Percentiles rank a stretch among this genome's conserved stretches.
These are phyloP conservation scores for Dinomys branickii DNA, from an alignment of 2,113 vertebrate species.

Conservation along the genomic window DNA sequence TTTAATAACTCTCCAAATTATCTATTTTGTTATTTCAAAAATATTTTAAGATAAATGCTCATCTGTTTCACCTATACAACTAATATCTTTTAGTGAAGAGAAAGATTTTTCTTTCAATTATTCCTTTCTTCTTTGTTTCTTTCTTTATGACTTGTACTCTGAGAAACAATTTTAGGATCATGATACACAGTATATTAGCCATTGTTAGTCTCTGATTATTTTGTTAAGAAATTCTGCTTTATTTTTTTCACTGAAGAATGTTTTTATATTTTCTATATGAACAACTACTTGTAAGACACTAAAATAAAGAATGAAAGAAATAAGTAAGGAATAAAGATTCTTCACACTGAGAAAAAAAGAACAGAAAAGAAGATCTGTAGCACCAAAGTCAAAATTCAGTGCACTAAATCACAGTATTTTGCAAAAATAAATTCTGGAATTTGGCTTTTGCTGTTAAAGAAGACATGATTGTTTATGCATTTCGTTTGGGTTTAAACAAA, in stretches of 20 bases:
- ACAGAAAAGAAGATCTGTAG: neutral
- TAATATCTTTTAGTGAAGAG: neutral
- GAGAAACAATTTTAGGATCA: neutral
- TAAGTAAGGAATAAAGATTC: neutral
- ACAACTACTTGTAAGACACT: neutral
- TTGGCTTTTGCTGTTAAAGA: slow-evolving; percentile 41
- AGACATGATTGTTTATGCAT: slow-evolving; percentile 65
- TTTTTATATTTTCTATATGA: neutral
- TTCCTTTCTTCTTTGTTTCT: neutral
- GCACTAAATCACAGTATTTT: slow-evolving; percentile 38
- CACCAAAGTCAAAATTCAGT: neutral
- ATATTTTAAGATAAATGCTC: neutral
- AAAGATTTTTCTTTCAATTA: neutral
- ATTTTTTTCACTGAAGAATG: neutral
- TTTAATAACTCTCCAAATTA: neutral
- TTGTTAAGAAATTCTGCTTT: neutral
- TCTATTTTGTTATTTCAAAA: neutral
- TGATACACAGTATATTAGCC: neutral
- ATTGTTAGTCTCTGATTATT: neutral
- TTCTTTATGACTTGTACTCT: neutral
- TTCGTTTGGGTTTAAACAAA: slow-evolving; percentile 82
- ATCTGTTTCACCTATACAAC: neutral
- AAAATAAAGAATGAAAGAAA: neutral
- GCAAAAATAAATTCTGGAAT: slow-evolving; percentile 60
- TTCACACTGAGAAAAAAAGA: neutral